phyloP scores from a whole-genome alignment of 2,797 vertebrate species.

The Takifugu ocellatus region DNA sequence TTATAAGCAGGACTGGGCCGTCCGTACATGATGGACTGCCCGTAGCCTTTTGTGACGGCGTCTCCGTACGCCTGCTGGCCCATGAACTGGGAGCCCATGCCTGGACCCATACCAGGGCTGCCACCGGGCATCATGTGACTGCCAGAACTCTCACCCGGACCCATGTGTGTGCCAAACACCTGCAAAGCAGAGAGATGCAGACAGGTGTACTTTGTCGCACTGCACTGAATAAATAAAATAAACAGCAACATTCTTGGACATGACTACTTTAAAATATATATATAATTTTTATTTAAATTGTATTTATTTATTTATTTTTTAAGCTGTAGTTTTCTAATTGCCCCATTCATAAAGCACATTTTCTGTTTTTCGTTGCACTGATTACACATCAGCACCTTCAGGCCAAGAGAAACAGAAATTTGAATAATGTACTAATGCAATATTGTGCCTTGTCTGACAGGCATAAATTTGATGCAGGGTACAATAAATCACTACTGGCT shows the following conservation, averaged over 20 bases:
- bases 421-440: too few relatives aligned
- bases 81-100: conserved; percentile 82
- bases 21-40: conserved; percentile 85
- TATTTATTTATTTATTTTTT: too few relatives aligned
- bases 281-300: too few relatives aligned
- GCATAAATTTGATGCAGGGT: neutral
- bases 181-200: conserved; percentile 34
- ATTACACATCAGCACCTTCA: too few relatives aligned
- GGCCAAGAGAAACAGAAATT: too few relatives aligned
- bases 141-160: conserved; percentile 87
- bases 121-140: conserved; percentile 86
- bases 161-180: conserved; percentile 90
- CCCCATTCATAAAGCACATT: too few relatives aligned
- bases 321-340: too few relatives aligned
- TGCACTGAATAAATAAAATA: too few relatives aligned
- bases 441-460: too few relatives aligned
- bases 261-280: too few relatives aligned
- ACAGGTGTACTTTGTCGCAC: neutral
- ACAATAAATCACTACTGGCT: conserved; percentile 4
- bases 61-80: conserved; percentile 87
- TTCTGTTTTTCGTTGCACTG: too few relatives aligned
- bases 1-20: conserved; percentile 74
- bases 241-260: too few relatives aligned
- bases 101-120: conserved; percentile 80
- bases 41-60: conserved; percentile 80